phyloP scores from a whole-genome alignment of 2,888 invertebrate species.

The Orthonevra nobilis region DNA sequence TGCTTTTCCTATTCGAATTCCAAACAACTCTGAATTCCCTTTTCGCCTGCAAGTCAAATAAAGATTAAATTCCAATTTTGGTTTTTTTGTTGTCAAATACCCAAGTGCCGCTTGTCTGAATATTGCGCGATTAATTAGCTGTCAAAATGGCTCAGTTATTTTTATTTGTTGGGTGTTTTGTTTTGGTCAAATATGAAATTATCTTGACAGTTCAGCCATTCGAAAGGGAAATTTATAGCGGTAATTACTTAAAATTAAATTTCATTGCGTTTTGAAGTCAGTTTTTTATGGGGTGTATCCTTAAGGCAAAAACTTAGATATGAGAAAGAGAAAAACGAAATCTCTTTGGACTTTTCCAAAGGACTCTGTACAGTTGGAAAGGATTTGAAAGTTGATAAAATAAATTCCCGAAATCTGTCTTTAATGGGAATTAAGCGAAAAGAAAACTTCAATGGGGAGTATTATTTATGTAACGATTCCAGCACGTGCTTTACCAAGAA shows the following conservation, averaged over 20 bases:
- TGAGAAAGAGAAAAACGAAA: neutral
- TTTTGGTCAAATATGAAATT: no score
- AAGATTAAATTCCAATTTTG: conserved; percentile 11
- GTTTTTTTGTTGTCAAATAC: neutral
- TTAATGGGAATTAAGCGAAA: no score
- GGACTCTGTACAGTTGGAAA: neutral
- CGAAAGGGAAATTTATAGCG: conserved; percentile 4
- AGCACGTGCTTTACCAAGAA: conserved; percentile 56
- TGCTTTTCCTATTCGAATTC: conserved; percentile 15
- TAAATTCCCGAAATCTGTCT: neutral
- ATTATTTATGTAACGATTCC: conserved; percentile 58
- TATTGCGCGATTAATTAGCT: conserved; percentile 6
- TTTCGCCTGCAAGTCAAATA: conserved; percentile 12
- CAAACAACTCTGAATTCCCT: conserved; percentile 14
- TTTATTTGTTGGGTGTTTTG: no score
- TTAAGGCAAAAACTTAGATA: neutral
- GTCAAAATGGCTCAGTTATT: neutral
- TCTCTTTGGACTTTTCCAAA: neutral
- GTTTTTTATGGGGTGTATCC: neutral
- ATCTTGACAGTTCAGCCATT: no score
- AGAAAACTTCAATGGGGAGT: conserved; percentile 26
- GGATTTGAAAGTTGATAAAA: neutral
- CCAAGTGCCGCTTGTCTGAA: no score
- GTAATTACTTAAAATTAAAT: neutral
- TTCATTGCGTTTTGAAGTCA: neutral